A percentile compares a stretch with the other conserved stretches of the same genome.
phyloP scores from a whole-genome alignment of 2,797 vertebrate genomes.

The Melanotaenia trifasciata region DNA sequence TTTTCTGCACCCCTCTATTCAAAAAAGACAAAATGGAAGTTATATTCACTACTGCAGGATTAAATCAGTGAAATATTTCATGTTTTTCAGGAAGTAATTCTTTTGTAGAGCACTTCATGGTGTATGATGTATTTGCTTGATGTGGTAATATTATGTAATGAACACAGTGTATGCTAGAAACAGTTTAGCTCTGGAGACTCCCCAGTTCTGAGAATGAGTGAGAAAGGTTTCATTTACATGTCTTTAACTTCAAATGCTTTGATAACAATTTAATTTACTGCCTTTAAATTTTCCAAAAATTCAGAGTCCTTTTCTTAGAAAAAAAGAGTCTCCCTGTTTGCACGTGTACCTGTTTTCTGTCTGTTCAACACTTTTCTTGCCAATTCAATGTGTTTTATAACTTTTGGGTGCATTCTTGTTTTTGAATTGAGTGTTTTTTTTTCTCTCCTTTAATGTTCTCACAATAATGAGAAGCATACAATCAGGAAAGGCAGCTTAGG shows the following conservation, averaged over 20 bases:
- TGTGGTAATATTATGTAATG: neutral
- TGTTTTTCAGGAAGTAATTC: neutral
- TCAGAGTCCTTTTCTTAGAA: neutral
- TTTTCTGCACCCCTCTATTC: constrained; percentile 8
- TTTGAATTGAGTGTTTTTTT: neutral
- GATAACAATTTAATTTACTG: neutral
- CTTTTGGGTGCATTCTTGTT: neutral
- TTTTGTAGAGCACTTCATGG: neutral
- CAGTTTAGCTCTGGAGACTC: neutral
- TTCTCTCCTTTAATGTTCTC: neutral
- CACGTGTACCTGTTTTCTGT: neutral
- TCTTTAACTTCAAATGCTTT: neutral
- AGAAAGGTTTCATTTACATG: too few species aligned
- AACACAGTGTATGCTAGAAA: neutral
- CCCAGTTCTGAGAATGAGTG: neutral
- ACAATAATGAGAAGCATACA: neutral
- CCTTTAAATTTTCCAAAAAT: neutral
- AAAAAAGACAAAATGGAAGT: neutral
- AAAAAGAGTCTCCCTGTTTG: neutral
- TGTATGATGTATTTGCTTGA: neutral
- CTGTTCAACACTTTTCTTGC: neutral
- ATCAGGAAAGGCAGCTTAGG: neutral
- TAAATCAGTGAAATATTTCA: constrained; percentile 4
- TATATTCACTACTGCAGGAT: neutral
- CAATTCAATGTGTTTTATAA: neutral